Conservation (phyloP, 2,888 invertebrate species). For the Caenorhabditis sp. region DNA sequence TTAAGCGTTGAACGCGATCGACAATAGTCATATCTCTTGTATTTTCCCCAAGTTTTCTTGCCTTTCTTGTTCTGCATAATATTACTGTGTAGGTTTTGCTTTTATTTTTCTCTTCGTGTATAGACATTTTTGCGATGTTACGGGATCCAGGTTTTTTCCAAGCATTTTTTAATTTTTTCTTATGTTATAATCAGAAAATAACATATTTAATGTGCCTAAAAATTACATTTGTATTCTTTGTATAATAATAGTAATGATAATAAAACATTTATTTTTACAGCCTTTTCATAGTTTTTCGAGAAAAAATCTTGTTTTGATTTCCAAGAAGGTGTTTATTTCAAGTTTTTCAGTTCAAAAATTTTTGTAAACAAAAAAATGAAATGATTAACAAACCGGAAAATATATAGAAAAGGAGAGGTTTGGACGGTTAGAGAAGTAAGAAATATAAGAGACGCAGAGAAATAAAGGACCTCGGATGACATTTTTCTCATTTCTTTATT, state of each 20-base stretch:
- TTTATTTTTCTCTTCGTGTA: no score
- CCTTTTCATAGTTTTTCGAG: no score
- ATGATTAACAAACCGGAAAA: background rate
- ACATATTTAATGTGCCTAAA: background rate
- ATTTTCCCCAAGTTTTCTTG: background rate
- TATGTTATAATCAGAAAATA: no score
- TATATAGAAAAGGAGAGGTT: background rate
- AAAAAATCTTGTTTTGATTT: no score
- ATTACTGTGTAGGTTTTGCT: background rate
- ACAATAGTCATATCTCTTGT: conserved; percentile 17
- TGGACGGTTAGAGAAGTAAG: background rate
- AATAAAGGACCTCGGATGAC: background rate
- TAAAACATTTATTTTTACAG: no score
- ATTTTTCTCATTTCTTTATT: no score
- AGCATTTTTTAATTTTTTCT: no score
- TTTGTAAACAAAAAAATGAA: background rate
- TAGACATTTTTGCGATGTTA: background rate
- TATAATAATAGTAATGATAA: no score
- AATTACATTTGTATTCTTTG: background rate
- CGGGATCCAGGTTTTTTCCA: no score
- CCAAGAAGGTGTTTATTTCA: no score
- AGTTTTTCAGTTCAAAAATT: background rate
- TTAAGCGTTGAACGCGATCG: conserved; percentile 55
- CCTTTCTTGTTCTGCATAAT: background rate
- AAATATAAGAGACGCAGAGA: background rate